These are phyloP conservation scores for Pterocles burchelli DNA, from an alignment of 2,113 vertebrate genomes.

Conservation along the genomic window DNA sequence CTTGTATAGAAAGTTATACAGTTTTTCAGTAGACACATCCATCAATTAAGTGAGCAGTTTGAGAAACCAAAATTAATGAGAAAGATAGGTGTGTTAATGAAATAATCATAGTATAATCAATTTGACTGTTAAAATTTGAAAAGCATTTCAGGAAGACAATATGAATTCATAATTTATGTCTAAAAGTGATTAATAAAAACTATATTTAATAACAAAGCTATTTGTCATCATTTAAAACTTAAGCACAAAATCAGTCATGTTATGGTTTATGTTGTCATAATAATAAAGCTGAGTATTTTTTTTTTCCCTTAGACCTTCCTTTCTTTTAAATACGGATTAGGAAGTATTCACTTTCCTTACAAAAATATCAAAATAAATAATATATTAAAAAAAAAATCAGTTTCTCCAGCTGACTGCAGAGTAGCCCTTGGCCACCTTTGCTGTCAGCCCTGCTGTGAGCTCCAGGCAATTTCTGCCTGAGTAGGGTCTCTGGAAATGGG, in stretches of 20 bases:
- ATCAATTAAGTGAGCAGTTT: constrained; percentile 83
- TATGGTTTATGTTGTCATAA: constrained; percentile 75
- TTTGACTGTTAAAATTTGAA: constrained; percentile 88
- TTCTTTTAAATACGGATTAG: constrained; percentile 47
- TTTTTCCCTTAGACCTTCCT: constrained; percentile 43
- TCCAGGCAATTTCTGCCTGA: neutral
- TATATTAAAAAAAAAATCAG: neutral
- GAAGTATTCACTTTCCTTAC: neutral
- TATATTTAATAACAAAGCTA: constrained; percentile 88
- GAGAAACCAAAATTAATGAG: constrained; percentile 87
- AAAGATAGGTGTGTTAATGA: constrained; percentile 90
- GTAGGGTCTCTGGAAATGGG: neutral
- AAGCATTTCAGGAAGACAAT: constrained; percentile 84
- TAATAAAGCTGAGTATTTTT: constrained; percentile 65
- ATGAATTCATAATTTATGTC: constrained; percentile 88
- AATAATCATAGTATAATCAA: constrained; percentile 90
- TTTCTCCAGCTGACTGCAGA: neutral
- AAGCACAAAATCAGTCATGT: constrained; percentile 80
- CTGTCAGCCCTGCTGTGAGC: neutral
- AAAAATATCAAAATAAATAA: neutral
- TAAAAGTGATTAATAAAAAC: constrained; percentile 87
- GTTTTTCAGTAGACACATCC: constrained; percentile 83
- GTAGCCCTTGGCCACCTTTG: neutral
- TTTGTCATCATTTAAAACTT: constrained; percentile 85
- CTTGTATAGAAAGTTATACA: constrained; percentile 81